Conservation (phyloP, 2,113 vertebrate species). For the Mobula hypostoma region DNA sequence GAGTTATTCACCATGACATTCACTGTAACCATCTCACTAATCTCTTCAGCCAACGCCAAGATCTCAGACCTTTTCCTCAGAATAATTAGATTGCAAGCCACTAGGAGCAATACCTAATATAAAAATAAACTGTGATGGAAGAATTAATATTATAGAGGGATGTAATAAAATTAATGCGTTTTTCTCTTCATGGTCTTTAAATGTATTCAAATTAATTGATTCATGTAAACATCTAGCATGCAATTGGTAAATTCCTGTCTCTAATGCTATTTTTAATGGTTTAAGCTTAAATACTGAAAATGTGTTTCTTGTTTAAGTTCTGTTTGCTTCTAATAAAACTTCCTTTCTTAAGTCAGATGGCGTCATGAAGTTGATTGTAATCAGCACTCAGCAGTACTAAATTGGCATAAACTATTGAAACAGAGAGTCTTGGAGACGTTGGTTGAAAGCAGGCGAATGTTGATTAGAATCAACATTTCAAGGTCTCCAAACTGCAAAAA, state of each 20-base stretch:
- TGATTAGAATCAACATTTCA: conserved; percentile 5
- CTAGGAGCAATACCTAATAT: too few relatives aligned
- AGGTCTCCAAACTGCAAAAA: conserved; percentile 23
- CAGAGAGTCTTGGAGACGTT: conserved; percentile 14
- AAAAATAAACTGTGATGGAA: neutral
- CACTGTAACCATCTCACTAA: neutral
- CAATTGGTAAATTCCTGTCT: conserved; percentile 19
- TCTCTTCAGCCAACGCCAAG: too few relatives aligned
- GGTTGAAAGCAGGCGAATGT: conserved; percentile 7
- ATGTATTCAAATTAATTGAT: neutral
- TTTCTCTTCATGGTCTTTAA: conserved; percentile 11
- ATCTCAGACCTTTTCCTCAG: too few relatives aligned
- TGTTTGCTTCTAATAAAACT: conserved; percentile 33
- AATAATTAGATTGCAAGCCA: neutral
- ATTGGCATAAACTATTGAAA: conserved; percentile 29
- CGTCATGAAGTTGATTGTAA: conserved; percentile 25
- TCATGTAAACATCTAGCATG: neutral
- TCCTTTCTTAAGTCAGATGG: conserved; percentile 21
- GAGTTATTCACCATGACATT: neutral
- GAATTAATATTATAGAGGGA: neutral
- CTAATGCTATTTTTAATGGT: conserved; percentile 1
- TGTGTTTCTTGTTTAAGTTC: conserved; percentile 33
- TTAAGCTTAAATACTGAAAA: conserved; percentile 24
- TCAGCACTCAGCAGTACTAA: conserved; percentile 26
- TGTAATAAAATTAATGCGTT: neutral